Base-by-base conservation (phyloP, 2,113 vertebrate genomes). In the Pelobates fuscus region DNA sequence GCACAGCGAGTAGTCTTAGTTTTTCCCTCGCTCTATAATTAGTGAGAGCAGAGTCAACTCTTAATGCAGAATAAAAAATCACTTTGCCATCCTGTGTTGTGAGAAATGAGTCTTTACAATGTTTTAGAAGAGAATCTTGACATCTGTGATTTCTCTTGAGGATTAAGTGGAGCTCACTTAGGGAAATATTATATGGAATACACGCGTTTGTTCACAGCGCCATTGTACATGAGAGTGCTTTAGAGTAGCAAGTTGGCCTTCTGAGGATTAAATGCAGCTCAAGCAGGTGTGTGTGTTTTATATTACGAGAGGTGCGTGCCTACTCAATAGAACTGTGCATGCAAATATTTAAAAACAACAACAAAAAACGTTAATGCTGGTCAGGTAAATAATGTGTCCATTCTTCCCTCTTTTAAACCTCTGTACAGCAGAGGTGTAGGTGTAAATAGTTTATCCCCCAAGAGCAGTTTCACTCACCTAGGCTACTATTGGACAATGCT, bases 61-160 rank as follows among this genome's bases (percentile, higher is more conserved):
- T 24, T 49, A 64, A 69, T 71, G 57, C 62, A 61, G 68, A 80
- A 41, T 43, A 11, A 52, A 77, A 67, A 78, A 52, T 63, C 58
- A 32, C 58, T 66, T 25, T 29, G 58, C 68, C 23, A 18, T 30
- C 61, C 23, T 12, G 24, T 64, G 65, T 2, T 44, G 67, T 20
- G 43, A 23, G 24, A 8, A 5, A 25, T 21, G 3, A 5, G 2
- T 37, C 1, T 10, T 68, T 8, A 17, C 18, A 21, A 69, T 70
- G 61, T 44, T 74, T 3, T 11, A 18, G 0, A 7, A n/a, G 29
- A 15, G 15, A 29, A 17, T 2, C 25, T 49, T 63, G 26, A 71
- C 58, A 71, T 71, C 61, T 49, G 5, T 8, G 21, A 71, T 49
- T 71, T 52, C 41, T 52, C 37, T 8, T 21, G 43, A 52, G 43